phyloP scores from a whole-genome alignment of 2,888 invertebrate species.

The Eupithecia inturbata region DNA sequence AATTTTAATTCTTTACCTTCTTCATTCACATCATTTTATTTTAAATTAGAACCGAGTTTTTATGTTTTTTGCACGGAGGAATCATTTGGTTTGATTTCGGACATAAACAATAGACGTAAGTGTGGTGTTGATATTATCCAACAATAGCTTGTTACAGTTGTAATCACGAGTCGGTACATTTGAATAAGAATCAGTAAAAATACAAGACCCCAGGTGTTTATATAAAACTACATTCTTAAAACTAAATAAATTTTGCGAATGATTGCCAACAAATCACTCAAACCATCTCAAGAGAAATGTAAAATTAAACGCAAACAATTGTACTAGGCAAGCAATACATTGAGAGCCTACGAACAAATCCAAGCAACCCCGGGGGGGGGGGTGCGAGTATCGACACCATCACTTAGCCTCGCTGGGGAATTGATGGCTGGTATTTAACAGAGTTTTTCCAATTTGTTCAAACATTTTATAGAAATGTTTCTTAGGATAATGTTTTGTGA shows the following conservation, averaged over 20 bases:
- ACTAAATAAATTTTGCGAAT: not conserved
- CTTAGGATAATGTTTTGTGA: not conserved
- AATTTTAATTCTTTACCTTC: no score
- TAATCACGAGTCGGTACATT: not conserved
- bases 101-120: no score
- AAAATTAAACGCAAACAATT: slow-evolving; percentile 35
- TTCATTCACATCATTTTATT: no score
- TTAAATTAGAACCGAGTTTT: no score
- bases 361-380: slow-evolving; percentile 32
- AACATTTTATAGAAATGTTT: not conserved
- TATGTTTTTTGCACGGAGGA: no score
- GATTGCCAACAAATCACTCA: slow-evolving; percentile 13
- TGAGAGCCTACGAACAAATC: slow-evolving; percentile 30
- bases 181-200: not conserved
- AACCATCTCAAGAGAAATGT: slow-evolving; percentile 32
- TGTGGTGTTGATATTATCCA: no score
- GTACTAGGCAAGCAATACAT: slow-evolving; percentile 40
- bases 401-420: slow-evolving; percentile 10
- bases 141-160: not conserved
- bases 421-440: not conserved
- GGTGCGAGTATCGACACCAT: slow-evolving; percentile 17
- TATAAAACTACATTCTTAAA: not conserved
- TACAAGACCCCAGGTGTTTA: not conserved
- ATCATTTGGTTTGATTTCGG: no score
- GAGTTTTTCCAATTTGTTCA: not conserved